Conservation (phyloP, 2,888 invertebrate species). For the Mimumesa dahlbomi region DNA sequence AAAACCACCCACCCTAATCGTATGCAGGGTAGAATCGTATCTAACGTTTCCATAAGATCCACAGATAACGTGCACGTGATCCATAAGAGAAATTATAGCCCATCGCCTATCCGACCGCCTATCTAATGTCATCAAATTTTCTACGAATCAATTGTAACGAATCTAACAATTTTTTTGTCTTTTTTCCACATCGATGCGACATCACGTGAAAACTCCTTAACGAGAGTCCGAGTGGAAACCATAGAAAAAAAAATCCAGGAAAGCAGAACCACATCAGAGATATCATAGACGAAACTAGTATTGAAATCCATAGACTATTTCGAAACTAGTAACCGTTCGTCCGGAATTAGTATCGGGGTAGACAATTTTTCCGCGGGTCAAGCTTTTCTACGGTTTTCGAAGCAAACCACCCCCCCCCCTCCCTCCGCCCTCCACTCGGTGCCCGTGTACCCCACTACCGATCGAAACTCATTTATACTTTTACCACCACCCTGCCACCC, state of each 20-base stretch:
- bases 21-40: slow-evolving; percentile 12
- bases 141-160: slow-evolving; percentile 16
- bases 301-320: no score
- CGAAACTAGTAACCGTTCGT: neutral
- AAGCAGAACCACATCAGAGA: no score
- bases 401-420: slow-evolving; percentile 63
- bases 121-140: slow-evolving; percentile 12
- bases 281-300: no score
- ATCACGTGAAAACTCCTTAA: neutral
- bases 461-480: slow-evolving; percentile 77
- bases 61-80: slow-evolving; percentile 21
- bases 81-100: slow-evolving; percentile 18
- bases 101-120: neutral
- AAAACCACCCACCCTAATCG: slow-evolving; percentile 19
- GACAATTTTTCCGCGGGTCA: slow-evolving; percentile 58
- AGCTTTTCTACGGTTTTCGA: slow-evolving; percentile 65
- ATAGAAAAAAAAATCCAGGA: no score
- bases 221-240: slow-evolving; percentile 3
- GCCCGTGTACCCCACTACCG: slow-evolving; percentile 62
- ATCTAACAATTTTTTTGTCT: neutral
- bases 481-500: slow-evolving; percentile 67
- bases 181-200: neutral
- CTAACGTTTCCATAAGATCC: slow-evolving; percentile 32
- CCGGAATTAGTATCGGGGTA: slow-evolving; percentile 28
- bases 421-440: no score